Percentiles rank a stretch among this genome's conserved stretches.
These are phyloP conservation scores for Tonatia bakeri DNA, from an alignment of 2,113 vertebrate species.

Conservation along the genomic window DNA sequence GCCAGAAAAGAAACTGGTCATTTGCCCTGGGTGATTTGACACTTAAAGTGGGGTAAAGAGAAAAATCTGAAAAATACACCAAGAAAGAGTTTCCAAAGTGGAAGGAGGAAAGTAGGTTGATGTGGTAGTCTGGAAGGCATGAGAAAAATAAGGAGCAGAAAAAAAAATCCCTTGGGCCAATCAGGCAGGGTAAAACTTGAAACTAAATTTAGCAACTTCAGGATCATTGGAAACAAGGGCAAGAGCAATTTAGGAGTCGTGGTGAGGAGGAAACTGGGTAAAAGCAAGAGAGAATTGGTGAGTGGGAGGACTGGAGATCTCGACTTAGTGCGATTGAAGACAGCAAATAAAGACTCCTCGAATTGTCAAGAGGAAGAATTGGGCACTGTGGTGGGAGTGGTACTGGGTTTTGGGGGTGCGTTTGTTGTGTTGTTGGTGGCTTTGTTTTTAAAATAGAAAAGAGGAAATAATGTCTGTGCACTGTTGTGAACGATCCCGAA, in stretches of 20 bases:
- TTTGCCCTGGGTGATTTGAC: no score
- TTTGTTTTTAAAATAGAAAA: neutral
- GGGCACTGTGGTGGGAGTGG: neutral
- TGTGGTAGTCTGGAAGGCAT: neutral
- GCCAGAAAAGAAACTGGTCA: no score
- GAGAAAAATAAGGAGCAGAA: neutral
- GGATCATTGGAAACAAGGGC: neutral
- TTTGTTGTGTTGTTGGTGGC: neutral
- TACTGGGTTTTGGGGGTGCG: neutral
- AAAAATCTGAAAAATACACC: neutral
- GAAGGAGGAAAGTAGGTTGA: neutral
- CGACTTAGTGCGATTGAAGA: neutral
- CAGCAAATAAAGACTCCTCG: neutral
- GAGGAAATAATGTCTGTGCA: neutral
- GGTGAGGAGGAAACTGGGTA: neutral
- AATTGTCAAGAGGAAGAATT: neutral
- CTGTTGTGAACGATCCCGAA: no score
- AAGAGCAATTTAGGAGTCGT: neutral
- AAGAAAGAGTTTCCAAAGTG: neutral
- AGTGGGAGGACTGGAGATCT: neutral
- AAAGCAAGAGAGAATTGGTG: no score
- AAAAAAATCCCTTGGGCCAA: neutral
- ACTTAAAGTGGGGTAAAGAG: no score
- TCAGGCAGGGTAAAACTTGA: neutral
- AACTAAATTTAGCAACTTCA: neutral